A percentile compares a stretch with the other conserved stretches of the same genome.
Conservation (phyloP, 2,113 vertebrate genomes). For the Tyrannus savana region DNA sequence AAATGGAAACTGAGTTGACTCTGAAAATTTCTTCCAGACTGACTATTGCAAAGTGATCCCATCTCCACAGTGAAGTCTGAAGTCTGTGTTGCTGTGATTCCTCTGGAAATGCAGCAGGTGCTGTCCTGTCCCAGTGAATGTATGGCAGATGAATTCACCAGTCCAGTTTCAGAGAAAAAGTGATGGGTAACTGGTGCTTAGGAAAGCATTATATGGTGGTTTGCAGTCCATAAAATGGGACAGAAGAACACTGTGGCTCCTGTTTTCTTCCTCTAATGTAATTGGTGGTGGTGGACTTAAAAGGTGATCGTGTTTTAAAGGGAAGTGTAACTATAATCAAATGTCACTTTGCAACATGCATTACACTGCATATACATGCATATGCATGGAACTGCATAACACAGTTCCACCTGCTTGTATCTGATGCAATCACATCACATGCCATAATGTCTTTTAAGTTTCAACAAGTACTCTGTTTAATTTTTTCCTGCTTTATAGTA, state of each 20-base stretch:
- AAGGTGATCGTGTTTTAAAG: background rate
- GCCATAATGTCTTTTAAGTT: slow-evolving; percentile 35
- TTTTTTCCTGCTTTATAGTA: slow-evolving; percentile 66
- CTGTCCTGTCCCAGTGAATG: background rate
- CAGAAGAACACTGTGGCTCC: background rate
- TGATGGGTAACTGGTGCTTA: background rate
- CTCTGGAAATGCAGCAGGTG: background rate
- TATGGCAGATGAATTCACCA: background rate
- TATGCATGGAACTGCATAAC: background rate
- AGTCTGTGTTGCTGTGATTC: background rate
- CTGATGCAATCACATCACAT: slow-evolving; percentile 34
- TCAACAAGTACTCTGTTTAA: slow-evolving; percentile 58
- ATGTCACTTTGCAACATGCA: background rate
- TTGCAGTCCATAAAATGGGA: background rate
- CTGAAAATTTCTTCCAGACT: background rate
- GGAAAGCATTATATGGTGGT: background rate
- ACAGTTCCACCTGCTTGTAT: slow-evolving; percentile 4
- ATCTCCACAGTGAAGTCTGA: background rate
- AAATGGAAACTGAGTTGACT: background rate
- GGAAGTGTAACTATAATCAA: background rate
- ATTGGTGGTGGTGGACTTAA: background rate
- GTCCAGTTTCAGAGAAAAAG: background rate
- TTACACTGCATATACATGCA: slow-evolving; percentile 2
- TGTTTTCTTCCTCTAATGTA: background rate
- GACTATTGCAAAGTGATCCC: background rate